These are phyloP conservation scores for Oscheius onirici DNA, from an alignment of 2,888 invertebrate species.

Conservation along the genomic window DNA sequence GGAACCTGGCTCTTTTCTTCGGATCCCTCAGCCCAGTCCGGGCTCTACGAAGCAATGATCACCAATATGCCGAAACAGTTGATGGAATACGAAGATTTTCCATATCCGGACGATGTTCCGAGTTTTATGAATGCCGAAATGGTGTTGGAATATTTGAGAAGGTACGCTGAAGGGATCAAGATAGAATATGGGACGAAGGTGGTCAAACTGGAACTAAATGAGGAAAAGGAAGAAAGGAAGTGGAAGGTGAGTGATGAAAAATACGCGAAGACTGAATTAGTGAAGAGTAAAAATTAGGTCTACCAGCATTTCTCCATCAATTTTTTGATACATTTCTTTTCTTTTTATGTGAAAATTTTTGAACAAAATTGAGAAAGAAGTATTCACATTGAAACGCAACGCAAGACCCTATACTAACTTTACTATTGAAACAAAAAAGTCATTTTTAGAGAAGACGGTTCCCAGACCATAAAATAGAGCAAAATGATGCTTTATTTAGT, in stretches of 20 bases:
- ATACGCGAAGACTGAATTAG: too few relatives aligned
- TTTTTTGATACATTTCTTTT: too few relatives aligned
- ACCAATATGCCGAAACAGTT: conserved; percentile 92
- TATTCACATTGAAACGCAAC: too few relatives aligned
- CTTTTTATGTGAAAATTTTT: too few relatives aligned
- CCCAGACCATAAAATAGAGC: too few relatives aligned
- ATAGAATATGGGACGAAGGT: conserved; percentile 51
- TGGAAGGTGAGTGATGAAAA: conserved; percentile 6
- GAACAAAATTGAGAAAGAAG: too few relatives aligned
- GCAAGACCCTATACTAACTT: too few relatives aligned
- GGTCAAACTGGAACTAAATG: conserved; percentile 43
- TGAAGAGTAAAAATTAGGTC: too few relatives aligned
- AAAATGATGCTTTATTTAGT: too few relatives aligned
- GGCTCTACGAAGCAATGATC: conserved; percentile 80
- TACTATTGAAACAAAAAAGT: too few relatives aligned
- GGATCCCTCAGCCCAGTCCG: conserved; percentile 78
- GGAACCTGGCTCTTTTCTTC: conserved; percentile 83
- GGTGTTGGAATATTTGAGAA: conserved; percentile 57
- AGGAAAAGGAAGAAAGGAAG: conserved; percentile 2
- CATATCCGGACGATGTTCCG: conserved; percentile 77
- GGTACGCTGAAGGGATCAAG: conserved; percentile 42
- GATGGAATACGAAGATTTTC: conserved; percentile 89
- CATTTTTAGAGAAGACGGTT: too few relatives aligned
- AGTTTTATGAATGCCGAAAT: conserved; percentile 79
- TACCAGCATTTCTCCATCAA: too few relatives aligned